These are phyloP conservation scores for Avahi laniger DNA, from an alignment of 2,797 vertebrate genomes.

Conservation along the genomic window DNA sequence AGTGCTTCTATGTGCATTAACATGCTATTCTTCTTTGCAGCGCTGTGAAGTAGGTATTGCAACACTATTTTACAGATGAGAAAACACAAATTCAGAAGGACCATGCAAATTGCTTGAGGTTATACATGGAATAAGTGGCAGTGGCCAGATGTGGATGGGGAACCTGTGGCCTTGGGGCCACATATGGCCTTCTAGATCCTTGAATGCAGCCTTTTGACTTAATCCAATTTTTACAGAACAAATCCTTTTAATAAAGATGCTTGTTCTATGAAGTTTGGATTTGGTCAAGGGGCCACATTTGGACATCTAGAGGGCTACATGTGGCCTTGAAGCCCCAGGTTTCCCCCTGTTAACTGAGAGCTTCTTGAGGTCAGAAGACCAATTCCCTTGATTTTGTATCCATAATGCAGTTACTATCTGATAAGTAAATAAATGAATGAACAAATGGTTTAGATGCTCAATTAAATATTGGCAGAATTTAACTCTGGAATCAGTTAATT, in stretches of 20 bases:
- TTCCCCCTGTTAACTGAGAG: neutral
- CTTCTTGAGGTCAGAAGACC: neutral
- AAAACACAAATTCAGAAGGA: neutral
- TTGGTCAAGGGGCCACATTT: neutral
- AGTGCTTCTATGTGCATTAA: neutral
- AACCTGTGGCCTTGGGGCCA: neutral
- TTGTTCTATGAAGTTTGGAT: neutral
- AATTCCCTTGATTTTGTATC: conserved; percentile 22
- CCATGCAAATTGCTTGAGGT: neutral
- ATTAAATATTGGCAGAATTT: conserved; percentile 34
- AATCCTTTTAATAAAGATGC: neutral
- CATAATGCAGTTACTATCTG: neutral
- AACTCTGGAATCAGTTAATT: conserved; percentile 56
- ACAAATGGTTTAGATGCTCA: conserved; percentile 6
- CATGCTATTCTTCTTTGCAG: neutral
- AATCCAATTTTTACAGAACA: neutral
- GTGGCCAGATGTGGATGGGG: neutral
- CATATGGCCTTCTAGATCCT: neutral
- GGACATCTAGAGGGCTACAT: neutral
- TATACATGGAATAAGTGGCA: neutral
- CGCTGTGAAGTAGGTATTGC: neutral
- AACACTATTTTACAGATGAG: neutral
- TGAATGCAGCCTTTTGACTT: neutral
- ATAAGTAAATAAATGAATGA: conserved; percentile 24
- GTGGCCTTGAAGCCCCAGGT: neutral